Evolutionary conservation across 2,888 invertebrate genomes (phyloP).

Genomic region (Mythimna pallens): DNA sequence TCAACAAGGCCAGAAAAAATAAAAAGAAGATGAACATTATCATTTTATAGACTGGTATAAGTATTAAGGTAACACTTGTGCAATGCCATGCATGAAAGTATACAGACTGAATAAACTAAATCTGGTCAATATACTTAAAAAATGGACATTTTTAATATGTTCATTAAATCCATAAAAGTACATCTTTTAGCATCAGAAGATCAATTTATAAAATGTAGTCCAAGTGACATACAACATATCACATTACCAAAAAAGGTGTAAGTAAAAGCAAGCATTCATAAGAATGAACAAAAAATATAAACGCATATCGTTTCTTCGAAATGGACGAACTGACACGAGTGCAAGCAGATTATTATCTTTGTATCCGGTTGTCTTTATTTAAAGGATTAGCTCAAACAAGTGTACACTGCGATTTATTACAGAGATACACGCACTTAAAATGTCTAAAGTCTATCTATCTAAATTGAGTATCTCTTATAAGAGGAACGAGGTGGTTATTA

Average conservation of each 20-base stretch:
- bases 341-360: constrained; percentile 48
- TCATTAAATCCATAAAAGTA: neutral
- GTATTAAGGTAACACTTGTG: too few relatives aligned
- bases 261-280: constrained; percentile 31
- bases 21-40: too few relatives aligned
- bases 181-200: neutral
- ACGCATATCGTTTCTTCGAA: constrained; percentile 40
- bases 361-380: constrained; percentile 57
- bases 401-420: constrained; percentile 26
- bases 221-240: neutral
- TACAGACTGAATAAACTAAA: too few relatives aligned
- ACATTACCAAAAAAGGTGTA: constrained; percentile 16
- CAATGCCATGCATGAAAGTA: too few relatives aligned
- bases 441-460: constrained; percentile 37
- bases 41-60: too few relatives aligned
- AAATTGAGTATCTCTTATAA: constrained; percentile 29
- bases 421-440: constrained; percentile 22
- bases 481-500: constrained; percentile 17
- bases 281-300: constrained; percentile 21
- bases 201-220: constrained; percentile 3
- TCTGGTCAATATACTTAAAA: too few relatives aligned
- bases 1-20: neutral
- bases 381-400: constrained; percentile 40
- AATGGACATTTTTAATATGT: neutral
- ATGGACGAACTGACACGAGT: constrained; percentile 22